phyloP scores from a whole-genome alignment of 2,888 invertebrate species.

The Volucella inanis region DNA sequence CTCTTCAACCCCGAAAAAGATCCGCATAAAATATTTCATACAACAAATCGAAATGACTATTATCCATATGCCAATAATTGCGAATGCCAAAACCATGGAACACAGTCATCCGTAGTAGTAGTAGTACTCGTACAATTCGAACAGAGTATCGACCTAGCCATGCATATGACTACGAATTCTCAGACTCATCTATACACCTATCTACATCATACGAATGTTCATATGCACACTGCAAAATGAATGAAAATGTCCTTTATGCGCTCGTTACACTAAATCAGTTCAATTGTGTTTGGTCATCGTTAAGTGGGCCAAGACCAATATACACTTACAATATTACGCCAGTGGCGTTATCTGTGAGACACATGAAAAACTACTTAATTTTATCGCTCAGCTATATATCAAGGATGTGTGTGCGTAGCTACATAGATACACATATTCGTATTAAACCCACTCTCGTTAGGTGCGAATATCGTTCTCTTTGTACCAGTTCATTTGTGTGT shows the following conservation, averaged over 20 bases:
- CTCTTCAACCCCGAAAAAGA: conserved; percentile 49
- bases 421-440: not conserved
- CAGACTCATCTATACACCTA: no score
- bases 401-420: conserved; percentile 46
- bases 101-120: no score
- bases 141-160: conserved; percentile 38
- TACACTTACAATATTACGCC: conserved; percentile 60
- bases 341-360: conserved; percentile 74
- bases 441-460: conserved; percentile 2
- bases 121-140: no score
- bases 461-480: conserved; percentile 15
- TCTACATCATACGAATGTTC: conserved; percentile 14
- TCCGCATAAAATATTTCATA: conserved; percentile 74
- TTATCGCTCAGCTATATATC: conserved; percentile 67
- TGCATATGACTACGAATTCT: conserved; percentile 34
- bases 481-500: conserved; percentile 2
- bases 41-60: conserved; percentile 72
- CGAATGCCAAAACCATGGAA: conserved; percentile 60
- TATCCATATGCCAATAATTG: conserved; percentile 72
- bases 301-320: conserved; percentile 74
- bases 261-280: conserved; percentile 73
- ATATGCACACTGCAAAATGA: conserved; percentile 4
- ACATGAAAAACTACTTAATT: conserved; percentile 74
- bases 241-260: conserved; percentile 67
- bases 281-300: conserved; percentile 72